Percentiles rank a stretch among this genome's conserved stretches.
Evolutionary conservation across 37 sponge, comb jelly and placozoan species (phyloP).

Genomic region (Ephydatia muelleri): DNA sequence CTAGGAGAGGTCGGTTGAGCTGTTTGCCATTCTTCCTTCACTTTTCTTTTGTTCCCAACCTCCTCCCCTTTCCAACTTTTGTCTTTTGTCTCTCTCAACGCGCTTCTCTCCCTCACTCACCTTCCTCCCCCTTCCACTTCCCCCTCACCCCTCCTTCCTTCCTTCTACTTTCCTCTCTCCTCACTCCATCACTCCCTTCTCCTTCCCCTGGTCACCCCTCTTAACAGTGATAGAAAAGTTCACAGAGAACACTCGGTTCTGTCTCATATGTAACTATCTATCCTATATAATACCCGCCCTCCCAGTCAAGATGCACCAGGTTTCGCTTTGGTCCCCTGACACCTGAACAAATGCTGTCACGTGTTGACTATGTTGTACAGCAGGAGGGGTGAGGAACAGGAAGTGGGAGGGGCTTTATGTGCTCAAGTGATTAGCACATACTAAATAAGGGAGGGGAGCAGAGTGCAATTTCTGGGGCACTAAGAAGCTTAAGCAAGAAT

Average conservation of each 20-base stretch:
- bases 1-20: constrained; percentile 78
- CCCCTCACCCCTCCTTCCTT: not conserved
- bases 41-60: not conserved
- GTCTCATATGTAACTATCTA: constrained; percentile 96
- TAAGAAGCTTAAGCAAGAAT: too few relatives aligned
- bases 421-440: not conserved
- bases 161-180: not conserved
- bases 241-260: constrained; percentile 97
- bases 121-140: not conserved
- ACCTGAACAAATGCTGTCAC: constrained; percentile 76
- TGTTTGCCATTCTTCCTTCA: not conserved
- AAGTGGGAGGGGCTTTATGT: not conserved
- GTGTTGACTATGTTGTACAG: constrained; percentile 79
- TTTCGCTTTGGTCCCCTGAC: constrained; percentile 96
- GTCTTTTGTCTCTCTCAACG: not conserved
- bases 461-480: not conserved
- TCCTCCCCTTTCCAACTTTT: not conserved
- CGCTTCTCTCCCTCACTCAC: not conserved
- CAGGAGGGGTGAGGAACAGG: constrained; percentile 69
- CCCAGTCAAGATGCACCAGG: constrained; percentile 95
- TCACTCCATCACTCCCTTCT: not conserved
- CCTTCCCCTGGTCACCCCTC: not conserved
- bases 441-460: not conserved
- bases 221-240: constrained; percentile 89
- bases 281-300: constrained; percentile 97